Percentiles rank a stretch among this genome's conserved stretches.
These are phyloP conservation scores for Tyto alba DNA, from an alignment of 2,113 vertebrate species.

Conservation along the genomic window DNA sequence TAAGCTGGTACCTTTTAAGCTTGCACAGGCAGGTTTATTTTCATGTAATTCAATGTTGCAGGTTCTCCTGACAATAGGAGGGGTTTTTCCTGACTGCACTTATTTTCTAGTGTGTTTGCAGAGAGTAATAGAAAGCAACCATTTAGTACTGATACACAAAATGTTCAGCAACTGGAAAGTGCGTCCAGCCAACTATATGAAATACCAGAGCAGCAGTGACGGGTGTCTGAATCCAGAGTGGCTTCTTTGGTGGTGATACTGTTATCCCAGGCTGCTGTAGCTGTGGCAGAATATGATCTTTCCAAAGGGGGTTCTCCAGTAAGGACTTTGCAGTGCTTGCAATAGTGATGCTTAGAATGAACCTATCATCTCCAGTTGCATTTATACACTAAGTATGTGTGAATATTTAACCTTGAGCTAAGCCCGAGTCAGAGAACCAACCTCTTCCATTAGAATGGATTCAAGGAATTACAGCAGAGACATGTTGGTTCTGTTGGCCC, in stretches of 20 bases:
- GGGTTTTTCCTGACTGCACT: rapidly evolving
- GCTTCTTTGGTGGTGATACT: neutral
- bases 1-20: neutral
- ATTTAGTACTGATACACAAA: neutral
- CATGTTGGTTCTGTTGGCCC: neutral
- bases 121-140: neutral
- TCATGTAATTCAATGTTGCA: neutral
- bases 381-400: neutral
- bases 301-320: neutral
- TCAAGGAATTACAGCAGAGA: neutral
- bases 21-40: neutral
- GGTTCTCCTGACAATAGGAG: neutral
- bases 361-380: neutral
- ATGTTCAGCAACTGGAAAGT: neutral
- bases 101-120: neutral
- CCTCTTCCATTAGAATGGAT: neutral
- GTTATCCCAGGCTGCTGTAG: neutral
- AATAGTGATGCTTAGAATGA: neutral
- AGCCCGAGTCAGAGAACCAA: neutral
- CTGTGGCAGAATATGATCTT: neutral
- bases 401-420: neutral
- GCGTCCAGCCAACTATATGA: neutral
- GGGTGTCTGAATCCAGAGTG: neutral
- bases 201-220: neutral
- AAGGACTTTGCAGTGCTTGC: neutral